These are phyloP conservation scores for Rhyacophila brunnea DNA, from an alignment of 1,140 invertebrate genomes.

Conservation along the genomic window DNA sequence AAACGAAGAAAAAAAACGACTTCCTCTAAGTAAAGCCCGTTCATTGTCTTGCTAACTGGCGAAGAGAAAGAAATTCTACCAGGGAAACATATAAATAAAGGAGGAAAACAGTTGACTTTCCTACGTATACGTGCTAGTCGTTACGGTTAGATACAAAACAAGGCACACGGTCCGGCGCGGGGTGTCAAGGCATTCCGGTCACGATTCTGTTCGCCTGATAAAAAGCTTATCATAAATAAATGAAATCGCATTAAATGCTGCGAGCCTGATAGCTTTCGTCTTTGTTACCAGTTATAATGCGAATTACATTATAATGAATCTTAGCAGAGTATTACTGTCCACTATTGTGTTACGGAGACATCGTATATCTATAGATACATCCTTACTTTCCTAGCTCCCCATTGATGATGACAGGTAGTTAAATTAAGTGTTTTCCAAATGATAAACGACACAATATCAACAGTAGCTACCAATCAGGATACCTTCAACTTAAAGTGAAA, in stretches of 20 bases:
- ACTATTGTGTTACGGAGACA: too few relatives aligned
- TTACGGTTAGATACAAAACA: constrained; percentile 16
- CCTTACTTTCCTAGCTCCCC: too few relatives aligned
- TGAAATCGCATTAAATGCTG: constrained; percentile 33
- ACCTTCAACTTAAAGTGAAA: too few relatives aligned
- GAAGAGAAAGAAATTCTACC: not conserved
- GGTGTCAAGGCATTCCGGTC: constrained; percentile 25
- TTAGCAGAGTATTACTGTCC: too few relatives aligned
- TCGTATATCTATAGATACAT: too few relatives aligned
- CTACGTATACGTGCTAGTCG: constrained; percentile 23
- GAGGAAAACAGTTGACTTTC: constrained; percentile 13
- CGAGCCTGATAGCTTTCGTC: constrained; percentile 13
- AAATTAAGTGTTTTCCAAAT: too few relatives aligned
- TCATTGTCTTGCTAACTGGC: constrained; percentile 14
- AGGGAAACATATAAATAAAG: constrained; percentile 13
- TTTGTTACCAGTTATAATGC: constrained; percentile 15
- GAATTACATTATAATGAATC: not conserved
- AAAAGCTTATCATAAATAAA: constrained; percentile 37
- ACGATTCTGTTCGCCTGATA: constrained; percentile 31
- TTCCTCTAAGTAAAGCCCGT: not conserved
- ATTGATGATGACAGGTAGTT: too few relatives aligned
- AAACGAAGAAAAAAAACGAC: too few relatives aligned
- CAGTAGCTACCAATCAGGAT: too few relatives aligned
- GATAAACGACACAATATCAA: too few relatives aligned
- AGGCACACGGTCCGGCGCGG: constrained; percentile 1